Evolutionary conservation across 2,888 invertebrate genomes (phyloP).

Genomic region (Plebejus melissa): DNA sequence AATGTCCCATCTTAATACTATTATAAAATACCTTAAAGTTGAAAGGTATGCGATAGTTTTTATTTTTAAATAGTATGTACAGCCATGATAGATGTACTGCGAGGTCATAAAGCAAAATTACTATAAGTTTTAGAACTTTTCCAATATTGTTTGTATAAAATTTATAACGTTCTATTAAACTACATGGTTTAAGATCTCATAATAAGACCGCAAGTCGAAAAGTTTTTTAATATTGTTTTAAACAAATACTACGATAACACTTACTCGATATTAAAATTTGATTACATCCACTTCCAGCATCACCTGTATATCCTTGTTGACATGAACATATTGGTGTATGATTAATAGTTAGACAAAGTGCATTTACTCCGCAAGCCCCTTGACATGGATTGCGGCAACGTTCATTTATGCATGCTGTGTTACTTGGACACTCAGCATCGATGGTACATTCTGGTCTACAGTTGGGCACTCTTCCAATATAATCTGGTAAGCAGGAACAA

Average conservation of each 20-base stretch:
- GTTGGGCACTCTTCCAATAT: slow-evolving; percentile 90
- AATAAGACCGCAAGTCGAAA: neutral
- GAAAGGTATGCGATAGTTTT: neutral
- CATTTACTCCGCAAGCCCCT: slow-evolving; percentile 87
- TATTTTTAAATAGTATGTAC: no score
- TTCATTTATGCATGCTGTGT: slow-evolving; percentile 89
- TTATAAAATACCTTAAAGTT: neutral
- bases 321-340: slow-evolving; percentile 91
- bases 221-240: neutral
- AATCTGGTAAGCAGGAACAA: slow-evolving; percentile 89
- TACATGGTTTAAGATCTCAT: neutral
- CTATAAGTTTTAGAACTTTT: no score
- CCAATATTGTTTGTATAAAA: no score
- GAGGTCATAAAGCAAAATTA: no score
- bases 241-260: slow-evolving; percentile 38
- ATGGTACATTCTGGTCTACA: slow-evolving; percentile 91
- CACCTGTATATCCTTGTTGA: slow-evolving; percentile 89
- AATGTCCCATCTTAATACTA: neutral
- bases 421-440: slow-evolving; percentile 89
- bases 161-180: no score
- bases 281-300: slow-evolving; percentile 84
- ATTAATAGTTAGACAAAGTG: slow-evolving; percentile 90
- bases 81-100: no score
- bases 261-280: slow-evolving; percentile 73
- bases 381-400: slow-evolving; percentile 91